A percentile compares a stretch with the other conserved stretches of the same genome.
phyloP scores from a whole-genome alignment of 2,113 vertebrate genomes.

The Lota lota region DNA sequence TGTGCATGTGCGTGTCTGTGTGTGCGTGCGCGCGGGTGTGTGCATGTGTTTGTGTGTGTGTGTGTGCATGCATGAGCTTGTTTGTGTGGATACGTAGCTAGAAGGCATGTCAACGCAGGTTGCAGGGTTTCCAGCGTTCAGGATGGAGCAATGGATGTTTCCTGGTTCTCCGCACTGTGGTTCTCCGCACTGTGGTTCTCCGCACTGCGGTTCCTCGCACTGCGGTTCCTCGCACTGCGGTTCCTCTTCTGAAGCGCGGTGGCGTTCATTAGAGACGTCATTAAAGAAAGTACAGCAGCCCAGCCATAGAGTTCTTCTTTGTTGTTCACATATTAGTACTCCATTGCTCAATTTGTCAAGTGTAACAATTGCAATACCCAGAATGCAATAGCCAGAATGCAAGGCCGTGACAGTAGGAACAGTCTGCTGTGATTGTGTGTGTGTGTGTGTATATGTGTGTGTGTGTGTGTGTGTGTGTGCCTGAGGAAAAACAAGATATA shows the following conservation, averaged over 20 bases:
- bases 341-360: constrained; percentile 51
- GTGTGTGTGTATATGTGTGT: constrained; percentile 4
- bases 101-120: constrained; percentile 53
- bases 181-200: constrained; percentile 37
- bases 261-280: constrained; percentile 70
- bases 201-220: constrained; percentile 37
- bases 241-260: constrained; percentile 57
- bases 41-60: too few relatives aligned
- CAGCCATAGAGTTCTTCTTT: constrained; percentile 45
- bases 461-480: neutral
- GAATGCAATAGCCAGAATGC: constrained; percentile 21
- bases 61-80: too few relatives aligned
- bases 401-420: neutral
- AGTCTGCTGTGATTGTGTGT: neutral
- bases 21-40: too few relatives aligned
- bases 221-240: constrained; percentile 38
- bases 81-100: constrained; percentile 50
- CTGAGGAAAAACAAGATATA: neutral
- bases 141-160: constrained; percentile 54
- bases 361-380: constrained; percentile 33
- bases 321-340: constrained; percentile 27
- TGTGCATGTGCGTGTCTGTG: too few relatives aligned
- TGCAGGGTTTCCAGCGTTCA: constrained; percentile 56
- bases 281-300: constrained; percentile 63
- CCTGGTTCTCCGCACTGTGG: constrained; percentile 43